A percentile compares a stretch with the other conserved stretches of the same genome.
Evolutionary conservation across 2,888 invertebrate species (phyloP).

Genomic region (Cinara cedri): DNA sequence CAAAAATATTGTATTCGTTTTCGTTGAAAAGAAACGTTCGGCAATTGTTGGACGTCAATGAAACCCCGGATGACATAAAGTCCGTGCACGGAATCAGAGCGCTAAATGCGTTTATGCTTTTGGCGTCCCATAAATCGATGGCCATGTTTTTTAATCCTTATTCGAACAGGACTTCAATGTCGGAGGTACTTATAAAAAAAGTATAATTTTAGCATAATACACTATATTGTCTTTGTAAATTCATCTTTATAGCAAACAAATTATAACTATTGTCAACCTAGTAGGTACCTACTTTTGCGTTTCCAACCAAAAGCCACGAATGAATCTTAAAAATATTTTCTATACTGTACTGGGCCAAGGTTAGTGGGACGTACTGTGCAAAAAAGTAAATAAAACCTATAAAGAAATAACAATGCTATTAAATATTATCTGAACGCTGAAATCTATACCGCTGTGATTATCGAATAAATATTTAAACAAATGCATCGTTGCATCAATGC

Average conservation of each 20-base stretch:
- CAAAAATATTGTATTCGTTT: constrained; percentile 62
- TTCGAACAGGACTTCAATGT: constrained; percentile 71
- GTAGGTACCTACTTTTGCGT: too few species aligned
- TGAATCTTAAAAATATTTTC: too few species aligned
- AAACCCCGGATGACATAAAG: constrained; percentile 68
- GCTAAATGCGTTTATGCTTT: constrained; percentile 70
- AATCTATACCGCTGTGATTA: too few species aligned
- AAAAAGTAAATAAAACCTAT: too few species aligned
- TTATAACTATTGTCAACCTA: neutral
- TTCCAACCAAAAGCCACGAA: too few species aligned
- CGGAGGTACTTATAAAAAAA: constrained; percentile 66
- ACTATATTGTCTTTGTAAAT: neutral
- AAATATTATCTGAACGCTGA: too few species aligned
- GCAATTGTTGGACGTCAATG: constrained; percentile 65
- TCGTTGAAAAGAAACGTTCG: constrained; percentile 70
- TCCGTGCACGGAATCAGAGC: constrained; percentile 73
- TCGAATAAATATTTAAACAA: too few species aligned
- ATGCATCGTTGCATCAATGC: too few species aligned
- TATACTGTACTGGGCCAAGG: too few species aligned
- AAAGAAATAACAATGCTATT: too few species aligned
- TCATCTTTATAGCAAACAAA: neutral
- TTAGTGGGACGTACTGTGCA: too few species aligned
- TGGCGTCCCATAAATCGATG: constrained; percentile 75
- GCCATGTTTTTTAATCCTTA: constrained; percentile 73
- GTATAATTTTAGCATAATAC: too few species aligned